A percentile compares a stretch with the other conserved stretches of the same genome.
These are phyloP conservation scores for Oncorhynchus gorbuscha DNA, from an alignment of 2,113 vertebrate species.

Conservation along the genomic window DNA sequence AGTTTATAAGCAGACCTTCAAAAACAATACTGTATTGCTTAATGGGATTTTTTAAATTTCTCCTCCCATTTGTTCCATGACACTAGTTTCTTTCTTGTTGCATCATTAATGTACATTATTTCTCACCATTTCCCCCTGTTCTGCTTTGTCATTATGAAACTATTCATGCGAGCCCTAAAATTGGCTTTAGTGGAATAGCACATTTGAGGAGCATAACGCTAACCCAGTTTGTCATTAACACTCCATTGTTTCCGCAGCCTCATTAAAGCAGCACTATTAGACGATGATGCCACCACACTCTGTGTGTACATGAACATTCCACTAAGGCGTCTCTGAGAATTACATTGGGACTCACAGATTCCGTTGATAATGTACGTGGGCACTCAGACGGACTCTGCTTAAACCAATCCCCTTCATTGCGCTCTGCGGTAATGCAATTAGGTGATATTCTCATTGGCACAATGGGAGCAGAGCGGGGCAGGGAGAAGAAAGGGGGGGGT, in stretches of 20 bases:
- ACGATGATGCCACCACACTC: slow-evolving; percentile 7
- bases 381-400: slow-evolving; percentile 23
- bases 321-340: slow-evolving; percentile 22
- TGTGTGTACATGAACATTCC: neutral
- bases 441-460: slow-evolving; percentile 32
- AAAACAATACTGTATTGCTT: neutral
- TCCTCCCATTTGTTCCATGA: slow-evolving; percentile 33
- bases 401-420: slow-evolving; percentile 11
- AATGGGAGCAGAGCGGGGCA: slow-evolving; percentile 23
- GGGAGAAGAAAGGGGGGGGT: slow-evolving; percentile 13
- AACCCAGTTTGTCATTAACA: slow-evolving; percentile 4
- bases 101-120: slow-evolving; percentile 29
- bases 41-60: slow-evolving; percentile 33
- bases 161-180: slow-evolving; percentile 20
- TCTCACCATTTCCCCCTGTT: neutral
- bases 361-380: neutral
- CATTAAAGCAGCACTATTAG: slow-evolving; percentile 9
- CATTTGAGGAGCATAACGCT: slow-evolving; percentile 15
- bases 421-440: slow-evolving; percentile 35
- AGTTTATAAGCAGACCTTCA: neutral
- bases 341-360: slow-evolving; percentile 18
- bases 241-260: slow-evolving; percentile 9
- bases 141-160: slow-evolving; percentile 26
- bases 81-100: slow-evolving; percentile 9
- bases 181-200: slow-evolving; percentile 3